Base-by-base conservation (phyloP, 2,888 invertebrate species). In the Lasius fuliginosus region DNA sequence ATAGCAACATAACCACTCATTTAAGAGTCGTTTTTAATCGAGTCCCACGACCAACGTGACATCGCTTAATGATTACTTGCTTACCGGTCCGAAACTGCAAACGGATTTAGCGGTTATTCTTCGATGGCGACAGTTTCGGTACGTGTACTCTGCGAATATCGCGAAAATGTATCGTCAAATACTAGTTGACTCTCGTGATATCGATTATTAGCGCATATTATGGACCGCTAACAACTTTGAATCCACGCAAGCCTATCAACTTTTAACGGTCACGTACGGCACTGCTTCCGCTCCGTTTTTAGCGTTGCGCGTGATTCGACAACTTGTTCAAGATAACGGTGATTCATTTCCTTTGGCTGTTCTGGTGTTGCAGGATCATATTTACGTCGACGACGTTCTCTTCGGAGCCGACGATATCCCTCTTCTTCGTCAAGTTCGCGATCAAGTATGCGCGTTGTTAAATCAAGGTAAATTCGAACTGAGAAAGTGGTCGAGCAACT, bases 251-350 rank as follows among this genome's bases (percentile, higher is more conserved):
- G 23, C 23, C 0, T 23, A 23, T 23, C 23, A 23, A 23, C 0
- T 23, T 23, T 23, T 23, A 23, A 23, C 23, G 23, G 23, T 23
- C 23, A 23, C 23, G 27, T 49, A 88, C 76, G 91, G 91, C 18
- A 87, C 84, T 30, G 27, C 58, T 3, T 58, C 15, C 2, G 23
- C 58, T 9, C 58, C 23, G 5, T 58, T n/a, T n/a, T n/a, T 91
- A 9, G 90, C 90, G 2, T 84, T 85, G 4, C 82, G 88, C 15
- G 84, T 85, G 2, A 42, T 91, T 9, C 84, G 86, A 9, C 86
- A 90, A 62, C 69, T 90, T 5, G 88, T 85, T 0, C 56, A 74
- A 1, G 88, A 88, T 23, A 84, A 87, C 9, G 83, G 85, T 1
- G 23, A 33, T 0, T 74, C 23, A 23, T 23, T 60, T 18, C 82